Evolutionary conservation across 2,113 vertebrate genomes (phyloP), one percentile per base, ranked within the genome.

Genomic region (Lophochroa leadbeateri): DNA sequence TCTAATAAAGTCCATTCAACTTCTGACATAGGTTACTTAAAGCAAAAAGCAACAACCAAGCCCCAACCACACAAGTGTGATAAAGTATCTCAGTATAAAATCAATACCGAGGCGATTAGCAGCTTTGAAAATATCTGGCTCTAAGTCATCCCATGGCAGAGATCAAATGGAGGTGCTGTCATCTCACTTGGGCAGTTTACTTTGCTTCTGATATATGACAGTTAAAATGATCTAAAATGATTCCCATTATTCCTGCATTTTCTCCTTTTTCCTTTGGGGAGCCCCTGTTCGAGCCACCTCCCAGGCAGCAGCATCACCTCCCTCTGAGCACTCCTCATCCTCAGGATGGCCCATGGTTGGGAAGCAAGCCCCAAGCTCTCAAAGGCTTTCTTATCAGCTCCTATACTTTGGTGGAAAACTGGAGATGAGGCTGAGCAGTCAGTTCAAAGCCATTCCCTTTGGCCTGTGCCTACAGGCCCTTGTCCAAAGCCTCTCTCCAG

Each of bases 1-100:
- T 92, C 93, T 84, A 90, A 96, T 83, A 82, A 95, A 97, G 83
- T 64, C 92, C 86, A 61, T 92, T 97, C 96, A 95, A 93, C 71
- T 85, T 57, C 39, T 58, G 86, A 89, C 21, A 31, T 10, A 87
- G 58, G 64, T 87, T 95, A n/a, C 58, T 87, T 55, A n/a, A 44
- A 53, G 46, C 53, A 29, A 58, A 76, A 52, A 50, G 23, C 0
- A 24, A 29, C 46, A 65, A 64, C 39, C 69, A 75, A 80, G 44
- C 33, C 46, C 52, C 33, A 80, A 80, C 35, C 17, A 44, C 37
- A 81, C 33, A 52, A 91, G 85, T 44, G 91, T 96, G 97, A 97
- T 97, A 90, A 98, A 98, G 78, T 76, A 79, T 96, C 97, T 95
- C 15, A 6, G 97, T 96, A 65, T 76, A 95, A 97, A 98, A 97